Base-by-base conservation (phyloP, 2,797 vertebrate genomes). In the Liparis tanakae region DNA sequence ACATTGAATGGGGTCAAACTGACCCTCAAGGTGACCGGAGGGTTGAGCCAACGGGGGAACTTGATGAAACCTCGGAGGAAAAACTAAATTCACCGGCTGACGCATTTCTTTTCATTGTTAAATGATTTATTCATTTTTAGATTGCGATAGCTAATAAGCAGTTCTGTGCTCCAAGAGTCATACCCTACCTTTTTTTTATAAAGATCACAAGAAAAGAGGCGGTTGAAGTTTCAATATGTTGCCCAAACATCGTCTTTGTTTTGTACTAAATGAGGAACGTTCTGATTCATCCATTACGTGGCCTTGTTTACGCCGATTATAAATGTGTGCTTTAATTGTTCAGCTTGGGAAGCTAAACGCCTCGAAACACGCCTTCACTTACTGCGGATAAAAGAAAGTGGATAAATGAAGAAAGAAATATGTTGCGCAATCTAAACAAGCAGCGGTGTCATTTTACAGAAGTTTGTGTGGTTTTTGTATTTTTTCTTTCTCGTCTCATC, bases 41-140 rank as follows among this genome's bases (percentile, higher is more conserved):
- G n/a, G n/a, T n/a, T n/a, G n/a, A 78, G 67, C 55, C 67, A 81
- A 67, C 75, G 64, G 69, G 61, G 62, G 43, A 73, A 58, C 39
- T 20, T 77, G 55, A 76, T 66, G 67, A 81, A 81, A 78, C 63
- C 41, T 30, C 34, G 33, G 44, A 70, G 37, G 60, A 84, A 76
- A 75, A 70, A 81, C 71, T 48, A 63, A 57, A 71, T 73, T 68
- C 46, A 62, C 22, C 37, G 64, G 61, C 43, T 56, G 64, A 37
- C 1, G 18, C 60, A 44, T 59, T 63, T 77, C 15, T 6, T 60
- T 82, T 80, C 46, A 67, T 83, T n/a, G 18, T 46, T 54, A 48
- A 79, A 79, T 80, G 58, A 70, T 73, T 73, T 67, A 50, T 58
- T 58, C 15, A 7, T 67, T 67, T 67, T 53, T 50, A 54, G 30